A percentile compares a stretch with the other conserved stretches of the same genome.
These are phyloP conservation scores for Percina caprodes DNA, from an alignment of 2,113 vertebrate genomes.

Conservation along the genomic window DNA sequence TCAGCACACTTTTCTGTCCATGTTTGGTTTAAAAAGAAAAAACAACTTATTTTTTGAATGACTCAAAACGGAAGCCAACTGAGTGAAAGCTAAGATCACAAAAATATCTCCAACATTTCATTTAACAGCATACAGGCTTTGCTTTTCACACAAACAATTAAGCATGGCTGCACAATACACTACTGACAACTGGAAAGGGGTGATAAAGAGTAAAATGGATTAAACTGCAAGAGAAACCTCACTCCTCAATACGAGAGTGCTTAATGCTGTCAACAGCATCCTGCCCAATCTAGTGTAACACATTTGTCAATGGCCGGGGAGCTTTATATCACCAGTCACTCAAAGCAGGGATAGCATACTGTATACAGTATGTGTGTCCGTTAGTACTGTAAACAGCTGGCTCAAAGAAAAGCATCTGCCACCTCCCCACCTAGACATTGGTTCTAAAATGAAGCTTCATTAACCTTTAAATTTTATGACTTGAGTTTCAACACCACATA, in stretches of 20 bases:
- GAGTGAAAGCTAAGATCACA: slow-evolving; percentile 11
- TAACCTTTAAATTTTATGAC: neutral
- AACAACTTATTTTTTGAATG: neutral
- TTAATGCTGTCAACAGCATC: slow-evolving; percentile 40
- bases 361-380: neutral
- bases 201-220: slow-evolving; percentile 49
- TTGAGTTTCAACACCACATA: neutral
- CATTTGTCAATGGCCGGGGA: slow-evolving; percentile 22
- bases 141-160: slow-evolving; percentile 41
- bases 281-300: slow-evolving; percentile 25
- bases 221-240: slow-evolving; percentile 1
- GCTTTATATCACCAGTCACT: slow-evolving; percentile 11
- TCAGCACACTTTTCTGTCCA: neutral
- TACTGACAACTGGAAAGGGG: slow-evolving; percentile 25
- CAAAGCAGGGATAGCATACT: slow-evolving; percentile 5
- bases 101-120: neutral
- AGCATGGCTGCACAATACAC: slow-evolving; percentile 17
- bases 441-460: neutral
- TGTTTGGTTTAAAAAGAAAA: slow-evolving; percentile 16
- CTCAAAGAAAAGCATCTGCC: neutral
- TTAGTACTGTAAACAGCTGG: neutral
- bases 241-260: neutral
- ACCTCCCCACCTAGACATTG: neutral
- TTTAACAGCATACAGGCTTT: neutral
- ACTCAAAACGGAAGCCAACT: neutral